Percentiles rank a stretch among this genome's conserved stretches.
Conservation (phyloP, 2,113 vertebrate species). For the Callipepla californica region DNA sequence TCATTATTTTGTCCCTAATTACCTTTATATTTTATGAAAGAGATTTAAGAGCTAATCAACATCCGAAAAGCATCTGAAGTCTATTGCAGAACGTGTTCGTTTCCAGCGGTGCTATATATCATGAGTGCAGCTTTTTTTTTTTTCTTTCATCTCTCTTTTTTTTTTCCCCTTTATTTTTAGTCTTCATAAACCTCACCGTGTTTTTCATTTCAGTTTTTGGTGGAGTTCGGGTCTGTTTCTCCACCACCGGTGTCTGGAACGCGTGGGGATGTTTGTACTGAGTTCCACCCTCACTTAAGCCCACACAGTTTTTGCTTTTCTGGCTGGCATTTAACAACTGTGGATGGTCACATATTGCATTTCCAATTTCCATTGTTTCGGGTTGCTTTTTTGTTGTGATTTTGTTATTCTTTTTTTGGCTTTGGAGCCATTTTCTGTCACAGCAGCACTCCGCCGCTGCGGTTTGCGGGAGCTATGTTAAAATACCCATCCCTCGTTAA, state of each 20-base stretch:
- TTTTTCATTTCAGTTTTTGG: neutral
- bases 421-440: neutral
- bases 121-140: neutral
- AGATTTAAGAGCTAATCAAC: constrained; percentile 65
- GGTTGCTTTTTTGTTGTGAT: neutral
- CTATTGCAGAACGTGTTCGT: neutral
- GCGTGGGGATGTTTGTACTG: neutral
- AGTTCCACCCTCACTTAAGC: constrained; percentile 26
- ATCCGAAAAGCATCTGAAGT: constrained; percentile 29
- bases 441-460: neutral
- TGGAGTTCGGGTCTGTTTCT: neutral
- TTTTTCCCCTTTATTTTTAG: neutral
- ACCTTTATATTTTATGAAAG: constrained; percentile 55
- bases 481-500: neutral
- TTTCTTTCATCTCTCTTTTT: neutral
- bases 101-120: neutral
- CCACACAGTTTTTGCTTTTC: neutral
- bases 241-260: neutral
- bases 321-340: constrained; percentile 12
- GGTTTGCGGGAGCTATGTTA: constrained; percentile 9
- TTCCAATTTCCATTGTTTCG: neutral
- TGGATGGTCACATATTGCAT: neutral
- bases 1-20: constrained; percentile 63
- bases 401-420: neutral
- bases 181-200: neutral